These are phyloP conservation scores for Ptychochromis oligacanthus DNA, from an alignment of 2,113 vertebrate genomes.

Conservation along the genomic window DNA sequence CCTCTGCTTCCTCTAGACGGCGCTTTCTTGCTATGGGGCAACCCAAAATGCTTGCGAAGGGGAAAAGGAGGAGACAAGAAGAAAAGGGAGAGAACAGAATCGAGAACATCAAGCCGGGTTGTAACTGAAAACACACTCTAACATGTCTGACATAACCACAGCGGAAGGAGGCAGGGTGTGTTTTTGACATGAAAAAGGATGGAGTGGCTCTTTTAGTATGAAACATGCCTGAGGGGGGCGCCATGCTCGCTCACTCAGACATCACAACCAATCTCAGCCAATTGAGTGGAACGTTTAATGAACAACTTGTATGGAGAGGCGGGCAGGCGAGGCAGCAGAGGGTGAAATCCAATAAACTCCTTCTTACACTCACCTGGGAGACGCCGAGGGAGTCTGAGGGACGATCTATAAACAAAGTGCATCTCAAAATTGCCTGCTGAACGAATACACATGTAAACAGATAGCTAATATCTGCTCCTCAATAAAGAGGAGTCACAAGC, in stretches of 20 bases:
- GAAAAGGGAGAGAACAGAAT: background rate
- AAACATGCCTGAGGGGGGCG: slow-evolving; percentile 61
- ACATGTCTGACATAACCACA: background rate
- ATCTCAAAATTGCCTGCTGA: slow-evolving; percentile 72
- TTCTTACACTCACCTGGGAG: slow-evolving; percentile 72
- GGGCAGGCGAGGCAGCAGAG: slow-evolving; percentile 56
- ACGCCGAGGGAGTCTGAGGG: slow-evolving; percentile 50
- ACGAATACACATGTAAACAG: slow-evolving; percentile 78
- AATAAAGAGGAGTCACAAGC: slow-evolving; percentile 72
- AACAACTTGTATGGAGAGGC: slow-evolving; percentile 67
- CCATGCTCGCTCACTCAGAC: slow-evolving; percentile 57
- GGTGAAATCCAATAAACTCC: slow-evolving; percentile 79
- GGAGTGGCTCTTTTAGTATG: slow-evolving; percentile 23
- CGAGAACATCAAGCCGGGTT: background rate
- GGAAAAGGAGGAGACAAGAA: background rate
- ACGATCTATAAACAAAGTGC: slow-evolving; percentile 76
- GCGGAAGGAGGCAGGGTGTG: slow-evolving; percentile 11
- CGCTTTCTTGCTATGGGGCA: slow-evolving; percentile 96
- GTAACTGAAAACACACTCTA: background rate
- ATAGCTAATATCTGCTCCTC: slow-evolving; percentile 73
- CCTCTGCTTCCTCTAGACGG: slow-evolving; percentile 86
- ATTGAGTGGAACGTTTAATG: slow-evolving; percentile 80
- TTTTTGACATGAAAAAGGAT: slow-evolving; percentile 30
- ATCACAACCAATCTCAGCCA: slow-evolving; percentile 72
- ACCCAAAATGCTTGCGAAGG: slow-evolving; percentile 84